Evolutionary conservation across 92 coral and sea anemone species (phyloP), one percentile per base, ranked within the genome.

Genomic region (Diadumene lineata): DNA sequence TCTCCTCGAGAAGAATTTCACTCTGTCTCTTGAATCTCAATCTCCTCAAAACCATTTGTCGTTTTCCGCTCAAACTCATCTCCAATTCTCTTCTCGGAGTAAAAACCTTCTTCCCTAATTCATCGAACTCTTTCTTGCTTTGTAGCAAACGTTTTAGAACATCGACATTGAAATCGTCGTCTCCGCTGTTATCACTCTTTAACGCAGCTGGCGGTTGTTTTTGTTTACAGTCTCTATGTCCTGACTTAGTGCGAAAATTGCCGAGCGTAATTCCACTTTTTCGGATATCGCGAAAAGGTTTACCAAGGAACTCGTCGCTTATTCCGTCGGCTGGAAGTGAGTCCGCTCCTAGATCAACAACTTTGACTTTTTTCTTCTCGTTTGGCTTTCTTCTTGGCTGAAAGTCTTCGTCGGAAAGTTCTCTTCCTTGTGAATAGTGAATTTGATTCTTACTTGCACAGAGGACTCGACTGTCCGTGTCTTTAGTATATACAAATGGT

Each of bases 381-480:
- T 15, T 32, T 10, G 7, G 43, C 30, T 31, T 31, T 72, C 55
- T 50, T 10, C 64, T 23, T 60, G 60, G 0, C n/a, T 31, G 9
- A 27, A 19, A 25, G 10, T 31, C 43, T 15, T 31, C 0, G 19
- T 57, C 34, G 11, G 56, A 32, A 58, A 18, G 48, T 16, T 64
- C 26, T 11, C 48, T 34, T 66, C 30, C 23, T 34, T 31, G 82
- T 26, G 21, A 24, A 43, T 62, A 57, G 69, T 78, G 68, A 30
- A 78, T 78, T 26, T 68, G 56, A 0, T 33, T 57, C 15, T 67
- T 68, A n/a, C 15, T 67, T 68, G 82, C 4, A 68, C 75, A 67
- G 23, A 63, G 48, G 25, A 85, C 82, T 31, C 82, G 55, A 38
- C 78, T 80, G 1, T 69, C 80, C 27, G 82, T 74, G 21, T 68